Percentiles rank a stretch among this genome's conserved stretches.
phyloP scores from a whole-genome alignment of 1,140 invertebrate species.

The Bombus confusus region DNA sequence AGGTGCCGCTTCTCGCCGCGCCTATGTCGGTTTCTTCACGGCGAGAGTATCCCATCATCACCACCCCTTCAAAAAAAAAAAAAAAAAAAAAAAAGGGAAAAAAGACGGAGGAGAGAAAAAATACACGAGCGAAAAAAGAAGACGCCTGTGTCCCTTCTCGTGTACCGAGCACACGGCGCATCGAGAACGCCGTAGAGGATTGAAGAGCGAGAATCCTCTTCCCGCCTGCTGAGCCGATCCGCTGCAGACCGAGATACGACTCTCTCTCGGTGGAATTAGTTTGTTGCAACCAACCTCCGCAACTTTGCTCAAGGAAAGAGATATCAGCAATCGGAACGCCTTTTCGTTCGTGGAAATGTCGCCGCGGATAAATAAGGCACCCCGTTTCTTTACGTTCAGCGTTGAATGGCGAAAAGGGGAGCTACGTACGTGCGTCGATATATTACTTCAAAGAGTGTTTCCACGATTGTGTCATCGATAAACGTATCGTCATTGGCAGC shows the following conservation, averaged over 20 bases:
- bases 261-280: conserved; percentile 35
- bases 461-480: neutral
- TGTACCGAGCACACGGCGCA: conserved; percentile 61
- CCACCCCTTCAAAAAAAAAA: conserved; percentile 38
- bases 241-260: conserved; percentile 23
- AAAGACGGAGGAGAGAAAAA: neutral
- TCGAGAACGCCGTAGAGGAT: conserved; percentile 74
- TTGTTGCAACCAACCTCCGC: conserved; percentile 21
- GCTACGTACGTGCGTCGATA: too few relatives aligned
- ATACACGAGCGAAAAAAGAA: neutral
- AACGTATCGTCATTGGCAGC: neutral
- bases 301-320: conserved; percentile 5
- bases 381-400: neutral
- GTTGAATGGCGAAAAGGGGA: neutral
- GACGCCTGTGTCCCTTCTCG: conserved; percentile 56
- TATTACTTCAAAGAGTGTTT: too few relatives aligned
- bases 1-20: conserved; percentile 76
- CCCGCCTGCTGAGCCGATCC: conserved; percentile 36
- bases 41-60: conserved; percentile 60
- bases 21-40: conserved; percentile 63
- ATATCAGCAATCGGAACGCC: conserved; percentile 10
- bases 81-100: too few relatives aligned
- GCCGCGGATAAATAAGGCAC: neutral
- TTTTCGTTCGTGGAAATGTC: neutral
- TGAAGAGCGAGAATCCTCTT: conserved; percentile 73